Evolutionary conservation across 2,888 invertebrate species (phyloP), one percentile per base, ranked within the genome.

Genomic region (Meliscaeva auricollis): DNA sequence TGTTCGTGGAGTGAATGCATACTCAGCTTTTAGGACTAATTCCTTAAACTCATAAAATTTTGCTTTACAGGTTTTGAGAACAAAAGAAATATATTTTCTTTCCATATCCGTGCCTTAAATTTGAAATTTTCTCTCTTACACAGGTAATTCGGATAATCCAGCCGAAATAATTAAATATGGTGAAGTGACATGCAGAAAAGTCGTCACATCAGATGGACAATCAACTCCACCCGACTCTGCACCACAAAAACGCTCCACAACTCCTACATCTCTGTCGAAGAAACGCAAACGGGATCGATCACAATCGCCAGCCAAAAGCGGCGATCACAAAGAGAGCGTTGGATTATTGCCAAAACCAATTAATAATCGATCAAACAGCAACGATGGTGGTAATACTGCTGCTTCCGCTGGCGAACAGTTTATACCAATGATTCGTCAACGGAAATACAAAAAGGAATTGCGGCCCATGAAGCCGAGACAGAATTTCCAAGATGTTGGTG

Each of bases 401-500:
- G 44, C 35, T n/a, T n/a, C n/a, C 2, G 32, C 13, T 11, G 11
- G 17, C 20, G 56, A 58, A 6, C 1, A n/a, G 3, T 78, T 79
- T 30, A 4, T 70, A 13, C 48, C 52, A 6, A 35, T 79, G n/a
- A 38, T 88, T 13, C 89, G 90, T 20, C 52, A 80, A 0, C 89
- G 90, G 3, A 90, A 89, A 70, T 90, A 89, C 70, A 91, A 90
- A 74, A 91, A 90, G 70, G 90, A 90, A 58, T 75, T 91, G 60
- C 89, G 89, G 1, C 81, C 90, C 9, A 70, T 87, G 1, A 89
- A 89, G 60, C 88, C 89, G 0, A 75, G 89, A 3, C 88, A 88
- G 64, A 87, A 88, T 26, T 84, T 84, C 68, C 84, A 89, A 46
- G 96, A 97, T 91, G 93, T 98, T 89, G 98, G 97, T 52, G 98